Conservation (phyloP, 2,797 vertebrate species). For the Iguana delicatissima region DNA sequence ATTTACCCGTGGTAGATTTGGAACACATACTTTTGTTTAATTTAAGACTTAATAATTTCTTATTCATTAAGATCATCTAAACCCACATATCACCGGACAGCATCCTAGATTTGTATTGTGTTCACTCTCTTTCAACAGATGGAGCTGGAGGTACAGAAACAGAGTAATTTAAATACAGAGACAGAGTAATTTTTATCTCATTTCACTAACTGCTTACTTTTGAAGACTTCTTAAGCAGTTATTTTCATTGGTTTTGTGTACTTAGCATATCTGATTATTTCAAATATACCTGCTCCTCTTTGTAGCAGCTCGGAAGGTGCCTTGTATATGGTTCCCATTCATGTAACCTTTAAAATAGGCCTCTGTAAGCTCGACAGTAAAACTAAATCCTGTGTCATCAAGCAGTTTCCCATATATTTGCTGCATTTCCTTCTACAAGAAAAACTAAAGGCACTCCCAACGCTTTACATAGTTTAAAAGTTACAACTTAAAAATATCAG, state of each 20-base stretch:
- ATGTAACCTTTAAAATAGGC: background rate
- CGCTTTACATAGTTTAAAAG: background rate
- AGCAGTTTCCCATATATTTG: background rate
- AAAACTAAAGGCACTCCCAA: background rate
- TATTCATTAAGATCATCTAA: background rate
- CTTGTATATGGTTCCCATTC: background rate
- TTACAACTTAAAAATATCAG: background rate
- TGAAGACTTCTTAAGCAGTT: background rate
- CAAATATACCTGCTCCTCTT: background rate
- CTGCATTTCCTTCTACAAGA: background rate
- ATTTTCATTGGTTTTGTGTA: background rate
- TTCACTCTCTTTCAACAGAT: background rate
- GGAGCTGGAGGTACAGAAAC: background rate
- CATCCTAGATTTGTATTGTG: background rate
- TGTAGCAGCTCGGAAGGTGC: background rate
- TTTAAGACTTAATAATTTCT: background rate
- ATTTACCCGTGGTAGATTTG: background rate
- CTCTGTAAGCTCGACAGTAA: background rate
- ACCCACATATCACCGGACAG: no score
- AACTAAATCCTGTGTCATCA: background rate
- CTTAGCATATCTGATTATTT: background rate
- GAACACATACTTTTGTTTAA: background rate
- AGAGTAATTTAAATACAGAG: no score
- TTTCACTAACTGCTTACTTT: background rate
- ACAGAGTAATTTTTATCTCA: no score